Conservation (phyloP, 1,140 invertebrate species). For the Diprion similis region DNA sequence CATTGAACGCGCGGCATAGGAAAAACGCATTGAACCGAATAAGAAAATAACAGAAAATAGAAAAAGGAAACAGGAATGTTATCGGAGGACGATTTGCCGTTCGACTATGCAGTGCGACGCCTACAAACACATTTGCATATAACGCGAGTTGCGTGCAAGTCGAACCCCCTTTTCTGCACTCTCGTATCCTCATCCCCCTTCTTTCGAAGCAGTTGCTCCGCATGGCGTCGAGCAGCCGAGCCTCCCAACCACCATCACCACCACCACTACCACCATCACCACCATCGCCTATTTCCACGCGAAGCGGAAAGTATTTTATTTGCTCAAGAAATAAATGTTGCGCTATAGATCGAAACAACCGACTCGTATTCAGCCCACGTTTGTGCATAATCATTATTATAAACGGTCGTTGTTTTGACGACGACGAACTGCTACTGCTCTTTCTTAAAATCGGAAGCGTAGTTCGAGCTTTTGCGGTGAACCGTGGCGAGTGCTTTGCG, state of each 20-base stretch:
- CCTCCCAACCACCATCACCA: background rate
- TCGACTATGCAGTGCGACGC: background rate
- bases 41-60: background rate
- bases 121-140: constrained; percentile 4
- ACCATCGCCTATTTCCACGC: background rate
- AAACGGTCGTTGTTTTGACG: background rate
- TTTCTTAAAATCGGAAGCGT: background rate
- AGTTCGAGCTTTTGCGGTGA: background rate
- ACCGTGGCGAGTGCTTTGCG: background rate
- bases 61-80: background rate
- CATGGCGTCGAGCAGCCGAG: background rate
- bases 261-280: background rate
- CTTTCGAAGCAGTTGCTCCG: background rate
- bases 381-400: background rate
- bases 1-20: no score
- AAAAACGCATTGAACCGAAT: background rate
- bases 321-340: constrained; percentile 3
- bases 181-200: background rate
- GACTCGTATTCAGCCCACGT: background rate
- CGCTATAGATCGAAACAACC: background rate
- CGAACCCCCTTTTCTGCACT: background rate
- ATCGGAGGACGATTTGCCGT: background rate
- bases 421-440: background rate
- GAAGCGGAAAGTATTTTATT: background rate
- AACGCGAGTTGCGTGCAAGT: background rate